phyloP scores from a whole-genome alignment of 2,888 invertebrate species.

The Notodonta dromedarius region DNA sequence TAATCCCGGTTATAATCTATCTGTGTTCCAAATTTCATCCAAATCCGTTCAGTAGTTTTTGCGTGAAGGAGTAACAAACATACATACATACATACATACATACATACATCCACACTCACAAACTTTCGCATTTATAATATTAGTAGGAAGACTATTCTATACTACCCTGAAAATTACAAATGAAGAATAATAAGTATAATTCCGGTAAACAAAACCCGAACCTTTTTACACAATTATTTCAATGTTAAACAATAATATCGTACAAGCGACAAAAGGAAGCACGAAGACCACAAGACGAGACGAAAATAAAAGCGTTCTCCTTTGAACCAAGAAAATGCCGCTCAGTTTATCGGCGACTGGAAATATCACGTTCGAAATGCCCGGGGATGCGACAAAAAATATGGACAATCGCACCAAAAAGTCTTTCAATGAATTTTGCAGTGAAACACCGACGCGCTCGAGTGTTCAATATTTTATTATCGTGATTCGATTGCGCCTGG shows the following conservation, averaged over 20 bases:
- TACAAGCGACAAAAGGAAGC: neutral
- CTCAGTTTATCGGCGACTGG: constrained; percentile 50
- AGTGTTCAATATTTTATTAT: constrained; percentile 21
- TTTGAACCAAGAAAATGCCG: constrained; percentile 42
- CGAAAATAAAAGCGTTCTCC: constrained; percentile 17
- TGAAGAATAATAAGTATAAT: too few species aligned
- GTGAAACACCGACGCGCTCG: constrained; percentile 7
- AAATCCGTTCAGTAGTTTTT: too few species aligned
- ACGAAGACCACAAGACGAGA: neutral
- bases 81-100: too few species aligned
- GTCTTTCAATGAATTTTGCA: constrained; percentile 32
- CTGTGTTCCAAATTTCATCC: too few species aligned
- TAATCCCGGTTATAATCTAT: too few species aligned
- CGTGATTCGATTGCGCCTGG: constrained; percentile 6
- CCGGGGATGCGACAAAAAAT: constrained; percentile 40
- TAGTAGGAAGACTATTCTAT: too few species aligned
- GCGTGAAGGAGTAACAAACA: too few species aligned
- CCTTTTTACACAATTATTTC: neutral
- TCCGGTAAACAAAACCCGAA: neutral
- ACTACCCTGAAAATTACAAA: too few species aligned
- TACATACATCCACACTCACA: too few species aligned
- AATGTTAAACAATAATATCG: neutral
- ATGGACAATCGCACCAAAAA: constrained; percentile 34
- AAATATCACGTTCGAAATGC: constrained; percentile 51
- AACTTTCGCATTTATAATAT: too few species aligned